A percentile compares a stretch with the other conserved stretches of the same genome.
Conservation (phyloP, 2,797 vertebrate genomes). For the Austrolebias charrua region DNA sequence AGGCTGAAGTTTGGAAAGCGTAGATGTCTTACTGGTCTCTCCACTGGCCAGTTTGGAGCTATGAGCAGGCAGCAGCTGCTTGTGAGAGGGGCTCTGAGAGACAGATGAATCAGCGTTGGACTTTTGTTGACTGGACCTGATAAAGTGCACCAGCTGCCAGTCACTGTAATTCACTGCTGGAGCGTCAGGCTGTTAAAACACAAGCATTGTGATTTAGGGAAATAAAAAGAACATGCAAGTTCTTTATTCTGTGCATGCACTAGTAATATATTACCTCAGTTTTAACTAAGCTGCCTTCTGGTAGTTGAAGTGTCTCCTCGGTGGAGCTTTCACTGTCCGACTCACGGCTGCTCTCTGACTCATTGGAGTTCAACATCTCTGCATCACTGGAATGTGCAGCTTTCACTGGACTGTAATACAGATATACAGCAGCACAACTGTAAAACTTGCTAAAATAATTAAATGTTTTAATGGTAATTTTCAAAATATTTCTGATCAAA, state of each 20-base stretch:
- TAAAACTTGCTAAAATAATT: no score
- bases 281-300: constrained; percentile 50
- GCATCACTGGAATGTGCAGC: constrained; percentile 83
- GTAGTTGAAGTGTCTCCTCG: constrained; percentile 69
- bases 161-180: constrained; percentile 75
- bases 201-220: constrained; percentile 1
- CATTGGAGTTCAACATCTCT: constrained; percentile 85
- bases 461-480: no score
- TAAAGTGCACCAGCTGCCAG: constrained; percentile 91
- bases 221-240: not conserved
- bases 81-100: constrained; percentile 33
- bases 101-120: constrained; percentile 60
- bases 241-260: not conserved
- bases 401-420: constrained; percentile 65
- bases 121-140: constrained; percentile 80
- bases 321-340: constrained; percentile 84
- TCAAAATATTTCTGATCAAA: no score
- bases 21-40: constrained; percentile 45
- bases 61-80: constrained; percentile 40
- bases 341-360: constrained; percentile 87
- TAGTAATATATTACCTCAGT: constrained; percentile 70
- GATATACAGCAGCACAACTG: not conserved
- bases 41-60: constrained; percentile 26
- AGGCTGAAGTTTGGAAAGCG: constrained; percentile 58
- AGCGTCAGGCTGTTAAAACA: constrained; percentile 73